Percentiles rank a stretch among this genome's conserved stretches.
phyloP scores from a whole-genome alignment of 2,797 vertebrate species.

The Pyrocephalus nanus region DNA sequence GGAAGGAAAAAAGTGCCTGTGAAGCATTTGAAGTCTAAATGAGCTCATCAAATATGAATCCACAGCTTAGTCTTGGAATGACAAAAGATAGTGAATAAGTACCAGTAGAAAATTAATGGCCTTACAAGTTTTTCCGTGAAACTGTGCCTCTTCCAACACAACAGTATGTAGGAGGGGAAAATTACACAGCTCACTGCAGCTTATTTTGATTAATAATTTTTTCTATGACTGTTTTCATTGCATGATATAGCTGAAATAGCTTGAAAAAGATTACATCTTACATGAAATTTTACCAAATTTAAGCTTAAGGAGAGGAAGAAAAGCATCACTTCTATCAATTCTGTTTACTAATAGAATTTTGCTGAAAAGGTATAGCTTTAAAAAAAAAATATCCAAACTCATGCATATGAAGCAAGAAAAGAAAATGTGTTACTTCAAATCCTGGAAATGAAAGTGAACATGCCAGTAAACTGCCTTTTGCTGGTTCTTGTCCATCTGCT shows the following conservation, averaged over 20 bases:
- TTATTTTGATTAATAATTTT: background rate
- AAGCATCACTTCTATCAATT: background rate
- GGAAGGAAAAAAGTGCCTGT: background rate
- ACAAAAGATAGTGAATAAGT: slow-evolving; percentile 10
- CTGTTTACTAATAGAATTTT: background rate
- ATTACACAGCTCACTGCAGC: background rate
- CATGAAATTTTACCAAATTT: background rate
- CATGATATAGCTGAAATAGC: background rate
- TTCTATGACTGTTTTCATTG: background rate
- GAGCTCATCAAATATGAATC: slow-evolving; percentile 9
- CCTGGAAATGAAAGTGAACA: slow-evolving; percentile 6
- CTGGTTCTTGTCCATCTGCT: background rate
- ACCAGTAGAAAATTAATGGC: background rate
- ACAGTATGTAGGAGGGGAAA: background rate
- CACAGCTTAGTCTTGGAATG: background rate
- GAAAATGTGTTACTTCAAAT: background rate
- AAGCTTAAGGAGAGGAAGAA: background rate
- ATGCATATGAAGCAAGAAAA: background rate
- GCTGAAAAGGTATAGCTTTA: background rate
- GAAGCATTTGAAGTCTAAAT: background rate
- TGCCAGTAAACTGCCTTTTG: background rate
- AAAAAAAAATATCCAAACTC: background rate
- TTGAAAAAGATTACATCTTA: background rate
- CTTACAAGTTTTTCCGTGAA: background rate
- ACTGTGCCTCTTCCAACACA: background rate